These are phyloP conservation scores for Anoplophora glabripennis DNA, from an alignment of 1,140 invertebrate genomes.

Conservation along the genomic window DNA sequence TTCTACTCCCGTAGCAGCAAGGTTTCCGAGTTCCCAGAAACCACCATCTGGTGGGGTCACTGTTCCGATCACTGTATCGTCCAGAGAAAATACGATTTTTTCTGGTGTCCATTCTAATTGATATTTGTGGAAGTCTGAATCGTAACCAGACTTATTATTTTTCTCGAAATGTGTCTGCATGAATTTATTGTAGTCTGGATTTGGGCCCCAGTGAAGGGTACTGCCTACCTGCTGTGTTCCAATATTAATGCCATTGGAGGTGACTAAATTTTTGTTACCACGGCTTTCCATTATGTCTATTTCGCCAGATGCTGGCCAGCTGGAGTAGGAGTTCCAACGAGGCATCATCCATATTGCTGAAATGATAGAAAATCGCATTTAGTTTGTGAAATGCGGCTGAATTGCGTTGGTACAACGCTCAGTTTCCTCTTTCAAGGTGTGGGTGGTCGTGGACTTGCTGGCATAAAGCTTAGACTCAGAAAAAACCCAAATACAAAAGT, in stretches of 20 bases:
- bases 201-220: constrained; percentile 65
- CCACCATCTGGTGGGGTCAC: constrained; percentile 26
- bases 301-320: constrained; percentile 57
- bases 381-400: no score
- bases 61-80: constrained; percentile 31
- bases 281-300: constrained; percentile 58
- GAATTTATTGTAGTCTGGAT: constrained; percentile 54
- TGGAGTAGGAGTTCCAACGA: constrained; percentile 54
- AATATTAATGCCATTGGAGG: constrained; percentile 53
- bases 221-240: constrained; percentile 57
- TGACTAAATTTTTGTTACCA: constrained; percentile 55
- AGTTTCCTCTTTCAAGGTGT: no score
- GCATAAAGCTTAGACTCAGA: no score
- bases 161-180: constrained; percentile 52
- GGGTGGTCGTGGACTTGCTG: no score
- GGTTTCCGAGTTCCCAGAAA: constrained; percentile 33
- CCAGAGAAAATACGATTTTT: constrained; percentile 28
- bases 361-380: background rate
- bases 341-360: constrained; percentile 64
- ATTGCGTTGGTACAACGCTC: no score
- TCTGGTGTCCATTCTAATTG: constrained; percentile 53
- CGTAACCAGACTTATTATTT: constrained; percentile 50
- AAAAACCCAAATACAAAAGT: no score
- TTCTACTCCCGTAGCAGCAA: constrained; percentile 7
- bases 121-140: constrained; percentile 52